Evolutionary conservation across 2,888 invertebrate genomes (phyloP).

Genomic region (Mechanitis mazaeus): DNA sequence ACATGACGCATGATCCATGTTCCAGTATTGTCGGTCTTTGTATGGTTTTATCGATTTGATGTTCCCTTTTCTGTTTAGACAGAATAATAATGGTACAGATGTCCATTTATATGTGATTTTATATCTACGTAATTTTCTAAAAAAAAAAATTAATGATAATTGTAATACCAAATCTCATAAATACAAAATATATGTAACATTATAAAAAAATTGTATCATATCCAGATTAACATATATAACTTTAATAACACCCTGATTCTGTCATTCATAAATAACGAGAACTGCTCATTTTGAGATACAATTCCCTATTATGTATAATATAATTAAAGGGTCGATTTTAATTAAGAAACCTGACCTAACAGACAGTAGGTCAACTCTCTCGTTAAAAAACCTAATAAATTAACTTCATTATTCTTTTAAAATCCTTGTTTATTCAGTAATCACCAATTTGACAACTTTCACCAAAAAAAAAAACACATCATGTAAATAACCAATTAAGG

Average conservation of each 20-base stretch:
- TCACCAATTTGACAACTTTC: background rate
- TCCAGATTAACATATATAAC: no score
- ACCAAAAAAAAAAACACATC: constrained; percentile 23
- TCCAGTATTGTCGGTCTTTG: constrained; percentile 8
- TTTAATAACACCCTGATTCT: constrained; percentile 10
- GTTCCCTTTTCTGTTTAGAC: no score
- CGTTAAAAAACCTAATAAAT: background rate
- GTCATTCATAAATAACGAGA: constrained; percentile 5
- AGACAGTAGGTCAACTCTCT: background rate
- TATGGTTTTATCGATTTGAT: background rate
- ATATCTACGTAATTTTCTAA: no score
- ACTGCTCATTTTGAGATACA: constrained; percentile 31
- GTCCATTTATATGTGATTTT: no score
- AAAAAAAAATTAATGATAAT: no score
- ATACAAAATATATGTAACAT: no score
- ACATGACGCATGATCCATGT: constrained; percentile 31
- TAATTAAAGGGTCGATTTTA: constrained; percentile 3
- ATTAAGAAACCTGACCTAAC: constrained; percentile 5
- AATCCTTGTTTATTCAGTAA: background rate
- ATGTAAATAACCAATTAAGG: constrained; percentile 11
- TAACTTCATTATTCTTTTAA: background rate
- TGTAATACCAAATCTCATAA: no score
- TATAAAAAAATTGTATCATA: no score
- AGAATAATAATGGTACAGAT: no score
- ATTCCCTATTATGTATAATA: constrained; percentile 4